A percentile compares a stretch with the other conserved stretches of the same genome.
Conservation (phyloP, 2,888 invertebrate genomes). For the Hyposoter dolosus region DNA sequence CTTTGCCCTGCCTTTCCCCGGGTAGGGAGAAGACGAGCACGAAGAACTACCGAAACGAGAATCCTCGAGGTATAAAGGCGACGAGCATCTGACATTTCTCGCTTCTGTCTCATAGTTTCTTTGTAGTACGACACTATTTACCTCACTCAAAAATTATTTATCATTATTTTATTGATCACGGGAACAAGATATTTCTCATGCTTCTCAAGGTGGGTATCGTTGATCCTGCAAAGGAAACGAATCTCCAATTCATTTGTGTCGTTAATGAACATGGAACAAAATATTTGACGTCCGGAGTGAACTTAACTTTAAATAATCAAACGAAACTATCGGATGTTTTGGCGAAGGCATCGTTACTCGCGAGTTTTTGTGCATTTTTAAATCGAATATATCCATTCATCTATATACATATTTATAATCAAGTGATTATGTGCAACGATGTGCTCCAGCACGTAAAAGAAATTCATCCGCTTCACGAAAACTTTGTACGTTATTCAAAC, state of each 20-base stretch:
- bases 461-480: slow-evolving; percentile 48
- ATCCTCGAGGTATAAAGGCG: slow-evolving; percentile 71
- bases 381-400: neutral
- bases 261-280: neutral
- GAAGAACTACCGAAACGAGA: slow-evolving; percentile 45
- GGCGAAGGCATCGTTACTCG: neutral
- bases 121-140: slow-evolving; percentile 25
- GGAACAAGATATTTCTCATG: slow-evolving; percentile 74
- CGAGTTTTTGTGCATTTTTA: neutral
- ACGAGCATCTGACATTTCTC: slow-evolving; percentile 74
- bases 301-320: neutral
- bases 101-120: slow-evolving; percentile 71
- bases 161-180: slow-evolving; percentile 24
- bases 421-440: slow-evolving; percentile 53
- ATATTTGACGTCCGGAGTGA: neutral
- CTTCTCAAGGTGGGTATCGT: slow-evolving; percentile 79
- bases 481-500: slow-evolving; percentile 62
- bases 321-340: neutral
- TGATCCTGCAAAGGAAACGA: neutral
- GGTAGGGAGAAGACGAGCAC: slow-evolving; percentile 5
- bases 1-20: slow-evolving; percentile 17
- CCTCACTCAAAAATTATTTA: slow-evolving; percentile 14
- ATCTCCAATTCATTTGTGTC: neutral
- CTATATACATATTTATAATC: neutral
- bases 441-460: slow-evolving; percentile 45